These are phyloP conservation scores for Salpingus planirostris DNA, from an alignment of 2,888 invertebrate species.

Conservation along the genomic window DNA sequence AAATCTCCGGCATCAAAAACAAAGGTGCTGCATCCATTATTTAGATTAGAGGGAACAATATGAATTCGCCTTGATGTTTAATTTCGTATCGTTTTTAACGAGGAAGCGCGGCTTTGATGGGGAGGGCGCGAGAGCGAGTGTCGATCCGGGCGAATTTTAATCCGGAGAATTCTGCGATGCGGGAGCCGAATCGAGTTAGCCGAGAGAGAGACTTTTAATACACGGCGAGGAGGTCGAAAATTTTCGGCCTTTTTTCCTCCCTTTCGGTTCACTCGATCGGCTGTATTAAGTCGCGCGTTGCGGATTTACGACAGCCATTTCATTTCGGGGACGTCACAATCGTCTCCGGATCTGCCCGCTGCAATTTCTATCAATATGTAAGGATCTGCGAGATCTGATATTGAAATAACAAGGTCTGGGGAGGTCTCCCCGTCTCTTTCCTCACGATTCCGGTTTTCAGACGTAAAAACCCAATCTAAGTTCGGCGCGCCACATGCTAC, in stretches of 20 bases:
- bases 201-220: too few species aligned
- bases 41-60: too few species aligned
- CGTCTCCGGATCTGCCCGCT: constrained; percentile 23
- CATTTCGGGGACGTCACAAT: constrained; percentile 24
- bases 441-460: constrained; percentile 19
- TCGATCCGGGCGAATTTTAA: too few species aligned
- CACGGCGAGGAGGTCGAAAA: background rate
- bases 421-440: too few species aligned
- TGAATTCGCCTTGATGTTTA: too few species aligned
- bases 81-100: too few species aligned
- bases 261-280: constrained; percentile 12
- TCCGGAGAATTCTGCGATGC: too few species aligned
- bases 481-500: constrained; percentile 33
- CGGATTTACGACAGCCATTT: constrained; percentile 24
- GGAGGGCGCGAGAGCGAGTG: too few species aligned
- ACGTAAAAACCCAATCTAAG: constrained; percentile 35
- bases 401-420: constrained; percentile 33
- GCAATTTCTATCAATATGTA: constrained; percentile 34
- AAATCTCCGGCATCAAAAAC: too few species aligned
- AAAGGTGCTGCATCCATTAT: too few species aligned
- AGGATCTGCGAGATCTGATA: constrained; percentile 30
- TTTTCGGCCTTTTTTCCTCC: background rate
- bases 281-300: constrained; percentile 21
- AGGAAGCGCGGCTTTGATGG: too few species aligned
- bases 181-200: too few species aligned